These are phyloP conservation scores for Apeira syringaria DNA, from an alignment of 2,888 invertebrate genomes.

Conservation along the genomic window DNA sequence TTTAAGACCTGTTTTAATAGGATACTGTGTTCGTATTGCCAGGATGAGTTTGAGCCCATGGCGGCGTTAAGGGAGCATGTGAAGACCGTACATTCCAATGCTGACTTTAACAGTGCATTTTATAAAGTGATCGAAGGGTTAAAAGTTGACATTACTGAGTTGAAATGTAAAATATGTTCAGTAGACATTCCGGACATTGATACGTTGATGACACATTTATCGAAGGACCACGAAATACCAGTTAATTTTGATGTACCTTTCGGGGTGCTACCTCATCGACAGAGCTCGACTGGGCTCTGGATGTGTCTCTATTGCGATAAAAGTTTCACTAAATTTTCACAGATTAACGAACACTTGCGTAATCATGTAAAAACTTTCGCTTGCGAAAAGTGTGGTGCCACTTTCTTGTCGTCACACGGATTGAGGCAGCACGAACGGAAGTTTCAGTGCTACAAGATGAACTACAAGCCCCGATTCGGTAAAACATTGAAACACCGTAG, in stretches of 20 bases:
- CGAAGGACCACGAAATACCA: conserved; percentile 56
- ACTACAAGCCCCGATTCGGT: conserved; percentile 71
- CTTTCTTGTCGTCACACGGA: conserved; percentile 70
- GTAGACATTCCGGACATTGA: conserved; percentile 58
- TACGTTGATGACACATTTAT: conserved; percentile 65
- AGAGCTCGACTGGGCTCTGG: conserved; percentile 63
- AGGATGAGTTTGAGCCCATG: conserved; percentile 73
- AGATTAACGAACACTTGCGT: conserved; percentile 69
- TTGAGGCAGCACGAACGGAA: conserved; percentile 68
- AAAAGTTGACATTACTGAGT: conserved; percentile 70
- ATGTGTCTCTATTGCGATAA: conserved; percentile 73
- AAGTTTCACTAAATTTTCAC: conserved; percentile 65
- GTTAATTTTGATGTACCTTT: conserved; percentile 71
- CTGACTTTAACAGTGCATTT: conserved; percentile 72
- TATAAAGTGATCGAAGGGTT: conserved; percentile 72
- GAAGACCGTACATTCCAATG: conserved; percentile 57
- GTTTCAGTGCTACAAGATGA: conserved; percentile 70
- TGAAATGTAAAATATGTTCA: conserved; percentile 66
- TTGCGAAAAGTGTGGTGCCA: conserved; percentile 72
- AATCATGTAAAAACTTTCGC: conserved; percentile 73
- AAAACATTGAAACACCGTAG: conserved; percentile 69
- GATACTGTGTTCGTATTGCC: conserved; percentile 73
- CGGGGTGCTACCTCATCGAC: conserved; percentile 71
- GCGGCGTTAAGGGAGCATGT: conserved; percentile 66
- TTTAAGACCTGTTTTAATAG: conserved; percentile 77